Evolutionary conservation across 2,888 invertebrate genomes (phyloP), one percentile per base, ranked within the genome.

Genomic region (Cheilosia impressa): DNA sequence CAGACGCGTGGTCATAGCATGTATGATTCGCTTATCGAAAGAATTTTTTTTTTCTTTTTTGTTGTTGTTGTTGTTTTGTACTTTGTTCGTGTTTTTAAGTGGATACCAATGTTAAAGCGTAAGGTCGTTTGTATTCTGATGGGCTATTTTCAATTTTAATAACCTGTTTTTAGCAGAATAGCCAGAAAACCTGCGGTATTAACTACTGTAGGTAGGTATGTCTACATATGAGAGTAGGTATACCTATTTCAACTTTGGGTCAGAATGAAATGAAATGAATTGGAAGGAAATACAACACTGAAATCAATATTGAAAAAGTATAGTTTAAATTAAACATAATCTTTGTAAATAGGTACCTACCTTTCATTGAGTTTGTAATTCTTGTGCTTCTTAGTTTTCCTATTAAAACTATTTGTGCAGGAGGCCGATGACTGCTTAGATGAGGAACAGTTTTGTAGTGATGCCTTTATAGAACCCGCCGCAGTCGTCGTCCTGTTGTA

Each of bases 401-500:
- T 89, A 88, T 92, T 92, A 88, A 92, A 91, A 89, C 92, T 92
- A 87, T 91, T 92, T 87, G 91, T 91, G 88, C 91, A 91, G 89
- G 92, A 91, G 77, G 90, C 91, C 76, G 91, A 91, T 89, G 92
- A 91, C 81, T 90, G 90, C 88, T 91, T 90, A 53, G 91, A 89
- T 83, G 91, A 90, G 88, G 91, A 90, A 78, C 90, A 88, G 69
- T 88, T 89, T 69, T 90, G 91, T 79, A 90, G 87, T 82, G 90
- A 90, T 43, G 88, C 81, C 73, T 90, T 90, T 65, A 90, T 82
- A 76, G 88, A 66, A 76, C 85, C 69, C 85, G 87, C 71, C 85
- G 88, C 80, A 84, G 88, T 85, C 76, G 88, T 77, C 78, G 87
- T 80, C 65, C 68, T 72, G 27, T 53, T 89, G 77, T 90, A 91